phyloP scores from a whole-genome alignment of 2,888 invertebrate species.

The Plusia festucae region DNA sequence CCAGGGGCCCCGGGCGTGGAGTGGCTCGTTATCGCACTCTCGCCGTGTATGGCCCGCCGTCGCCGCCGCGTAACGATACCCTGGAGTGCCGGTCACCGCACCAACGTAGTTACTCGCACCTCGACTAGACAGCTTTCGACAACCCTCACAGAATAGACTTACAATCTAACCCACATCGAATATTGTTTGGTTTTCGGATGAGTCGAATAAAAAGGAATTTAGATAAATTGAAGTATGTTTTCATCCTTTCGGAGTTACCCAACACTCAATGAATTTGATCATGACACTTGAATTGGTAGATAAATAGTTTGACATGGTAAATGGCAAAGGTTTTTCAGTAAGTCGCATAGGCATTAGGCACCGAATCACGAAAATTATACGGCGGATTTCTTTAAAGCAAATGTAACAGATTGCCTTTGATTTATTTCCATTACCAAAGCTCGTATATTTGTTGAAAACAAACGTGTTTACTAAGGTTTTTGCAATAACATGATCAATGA shows the following conservation, averaged over 20 bases:
- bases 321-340: background rate
- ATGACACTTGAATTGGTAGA: slow-evolving; percentile 1
- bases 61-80: slow-evolving; percentile 59
- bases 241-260: background rate
- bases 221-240: background rate
- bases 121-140: slow-evolving; percentile 52
- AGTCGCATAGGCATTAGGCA: background rate
- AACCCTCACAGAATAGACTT: slow-evolving; percentile 39
- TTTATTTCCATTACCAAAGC: slow-evolving; percentile 18
- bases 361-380: background rate
- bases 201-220: slow-evolving; percentile 5
- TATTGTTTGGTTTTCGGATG: slow-evolving; percentile 38
- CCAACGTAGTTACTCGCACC: slow-evolving; percentile 51
- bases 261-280: background rate
- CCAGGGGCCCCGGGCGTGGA: slow-evolving; percentile 59
- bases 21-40: slow-evolving; percentile 72
- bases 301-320: background rate
- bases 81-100: slow-evolving; percentile 53
- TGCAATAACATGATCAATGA: slow-evolving; percentile 51
- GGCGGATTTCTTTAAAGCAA: background rate
- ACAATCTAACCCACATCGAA: slow-evolving; percentile 39
- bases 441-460: slow-evolving; percentile 44
- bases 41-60: slow-evolving; percentile 47
- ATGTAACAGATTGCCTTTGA: slow-evolving; percentile 26
- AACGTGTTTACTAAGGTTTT: slow-evolving; percentile 44